Percentiles rank a stretch among this genome's conserved stretches.
Evolutionary conservation across 2,113 vertebrate genomes (phyloP).

Genomic region (Tragelaphus buxtoni): DNA sequence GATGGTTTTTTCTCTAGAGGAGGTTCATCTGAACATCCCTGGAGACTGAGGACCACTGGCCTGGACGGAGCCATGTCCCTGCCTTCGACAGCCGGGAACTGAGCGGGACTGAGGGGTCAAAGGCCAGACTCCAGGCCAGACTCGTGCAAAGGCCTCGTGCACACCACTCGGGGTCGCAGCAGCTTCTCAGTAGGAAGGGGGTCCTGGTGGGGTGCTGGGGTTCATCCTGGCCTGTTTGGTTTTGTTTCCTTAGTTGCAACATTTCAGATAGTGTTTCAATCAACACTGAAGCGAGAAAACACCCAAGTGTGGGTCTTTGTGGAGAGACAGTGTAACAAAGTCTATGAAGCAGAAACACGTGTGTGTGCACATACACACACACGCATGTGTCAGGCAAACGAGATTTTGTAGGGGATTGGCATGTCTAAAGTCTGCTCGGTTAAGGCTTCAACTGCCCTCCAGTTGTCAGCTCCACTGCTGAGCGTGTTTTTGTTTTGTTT

Average conservation of each 20-base stretch:
- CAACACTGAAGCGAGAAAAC: constrained; percentile 19
- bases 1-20: not conserved
- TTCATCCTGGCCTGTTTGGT: not conserved
- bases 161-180: not conserved
- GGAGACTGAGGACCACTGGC: not conserved
- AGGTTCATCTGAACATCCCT: not conserved
- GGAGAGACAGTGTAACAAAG: not conserved
- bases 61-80: not conserved
- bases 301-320: not conserved
- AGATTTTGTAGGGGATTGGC: accelerated
- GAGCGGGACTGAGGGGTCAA: not conserved
- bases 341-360: not conserved
- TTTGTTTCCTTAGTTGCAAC: constrained; percentile 24
- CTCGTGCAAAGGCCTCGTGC: not conserved
- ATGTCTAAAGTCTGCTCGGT: not conserved
- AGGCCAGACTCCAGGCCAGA: not conserved
- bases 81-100: not conserved
- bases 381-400: accelerated
- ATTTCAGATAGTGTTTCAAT: constrained; percentile 25
- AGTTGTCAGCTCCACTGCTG: not conserved
- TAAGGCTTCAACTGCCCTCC: accelerated
- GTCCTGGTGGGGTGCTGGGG: not conserved
- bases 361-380: too few species aligned
- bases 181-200: not conserved
- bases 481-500: not conserved